These are phyloP conservation scores for Columba guinea DNA, from an alignment of 2,797 vertebrate species.

Conservation along the genomic window DNA sequence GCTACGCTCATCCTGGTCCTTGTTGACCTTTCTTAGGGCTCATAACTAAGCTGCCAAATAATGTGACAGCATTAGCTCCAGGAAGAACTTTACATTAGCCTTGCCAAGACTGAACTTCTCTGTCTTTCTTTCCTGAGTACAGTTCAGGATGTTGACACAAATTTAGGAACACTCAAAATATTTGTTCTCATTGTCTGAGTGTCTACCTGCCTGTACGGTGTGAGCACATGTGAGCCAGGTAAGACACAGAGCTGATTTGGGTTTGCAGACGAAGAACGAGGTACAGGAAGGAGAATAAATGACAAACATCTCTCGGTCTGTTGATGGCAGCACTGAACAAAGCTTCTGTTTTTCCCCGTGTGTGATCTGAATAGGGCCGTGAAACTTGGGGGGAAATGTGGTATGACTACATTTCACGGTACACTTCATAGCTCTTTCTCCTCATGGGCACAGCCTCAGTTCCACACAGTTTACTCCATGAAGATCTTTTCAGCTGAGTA, in stretches of 20 bases:
- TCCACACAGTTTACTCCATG: neutral
- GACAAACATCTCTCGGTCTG: fast-evolving
- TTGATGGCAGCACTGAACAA: neutral
- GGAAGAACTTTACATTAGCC: neutral
- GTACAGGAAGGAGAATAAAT: neutral
- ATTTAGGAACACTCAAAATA: neutral
- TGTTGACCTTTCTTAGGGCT: neutral
- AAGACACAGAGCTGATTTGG: neutral
- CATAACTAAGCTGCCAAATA: neutral
- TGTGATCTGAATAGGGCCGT: neutral
- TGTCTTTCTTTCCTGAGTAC: neutral
- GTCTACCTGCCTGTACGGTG: neutral
- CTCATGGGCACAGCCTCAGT: neutral
- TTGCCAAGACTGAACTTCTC: neutral
- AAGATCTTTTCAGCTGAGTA: neutral
- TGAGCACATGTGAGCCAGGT: neutral
- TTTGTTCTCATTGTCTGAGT: neutral
- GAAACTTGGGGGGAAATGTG: neutral
- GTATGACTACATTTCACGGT: neutral
- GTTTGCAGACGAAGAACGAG: neutral
- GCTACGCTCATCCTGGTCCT: neutral
- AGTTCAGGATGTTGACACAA: neutral
- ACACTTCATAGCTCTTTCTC: neutral
- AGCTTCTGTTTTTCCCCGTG: neutral
- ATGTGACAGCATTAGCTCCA: neutral